Evolutionary conservation across 2,797 vertebrate species (phyloP).

Genomic region (Girardinus metallicus): DNA sequence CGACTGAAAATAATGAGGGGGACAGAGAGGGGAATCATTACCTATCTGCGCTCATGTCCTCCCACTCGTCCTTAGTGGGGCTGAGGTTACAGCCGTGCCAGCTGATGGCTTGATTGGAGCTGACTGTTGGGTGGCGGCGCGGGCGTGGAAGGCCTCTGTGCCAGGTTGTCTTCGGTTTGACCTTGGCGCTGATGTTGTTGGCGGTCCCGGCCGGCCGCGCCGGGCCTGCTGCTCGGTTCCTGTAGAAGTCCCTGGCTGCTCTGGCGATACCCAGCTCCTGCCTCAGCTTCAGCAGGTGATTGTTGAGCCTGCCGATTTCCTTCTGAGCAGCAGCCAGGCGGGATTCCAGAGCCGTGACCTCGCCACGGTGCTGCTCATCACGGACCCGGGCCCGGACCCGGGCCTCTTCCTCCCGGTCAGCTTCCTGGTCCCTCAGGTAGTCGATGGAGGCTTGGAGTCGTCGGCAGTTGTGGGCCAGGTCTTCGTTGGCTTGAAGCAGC

Average conservation of each 20-base stretch:
- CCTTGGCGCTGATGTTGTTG: slow-evolving; percentile 78
- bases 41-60: slow-evolving; percentile 95
- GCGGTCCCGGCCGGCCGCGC: slow-evolving; percentile 52
- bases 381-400: slow-evolving; percentile 74
- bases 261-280: slow-evolving; percentile 81
- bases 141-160: slow-evolving; percentile 80
- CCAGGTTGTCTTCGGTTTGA: slow-evolving; percentile 85
- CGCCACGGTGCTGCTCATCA: slow-evolving; percentile 74
- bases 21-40: slow-evolving; percentile 80
- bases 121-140: slow-evolving; percentile 82
- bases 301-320: slow-evolving; percentile 79
- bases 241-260: slow-evolving; percentile 79
- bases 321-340: slow-evolving; percentile 77
- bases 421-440: slow-evolving; percentile 73
- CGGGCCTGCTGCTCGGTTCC: slow-evolving; percentile 65
- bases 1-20: slow-evolving; percentile 91
- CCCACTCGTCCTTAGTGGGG: slow-evolving; percentile 94
- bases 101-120: slow-evolving; percentile 91
- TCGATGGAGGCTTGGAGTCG: slow-evolving; percentile 80
- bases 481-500: slow-evolving; percentile 82
- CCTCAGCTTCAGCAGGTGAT: slow-evolving; percentile 80
- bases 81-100: slow-evolving; percentile 87
- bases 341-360: slow-evolving; percentile 78
- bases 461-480: slow-evolving; percentile 78
- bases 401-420: slow-evolving; percentile 72